Evolutionary conservation across 2,797 vertebrate genomes (phyloP), one percentile per base, ranked within the genome.

Genomic region (Pangasius macronema): DNA sequence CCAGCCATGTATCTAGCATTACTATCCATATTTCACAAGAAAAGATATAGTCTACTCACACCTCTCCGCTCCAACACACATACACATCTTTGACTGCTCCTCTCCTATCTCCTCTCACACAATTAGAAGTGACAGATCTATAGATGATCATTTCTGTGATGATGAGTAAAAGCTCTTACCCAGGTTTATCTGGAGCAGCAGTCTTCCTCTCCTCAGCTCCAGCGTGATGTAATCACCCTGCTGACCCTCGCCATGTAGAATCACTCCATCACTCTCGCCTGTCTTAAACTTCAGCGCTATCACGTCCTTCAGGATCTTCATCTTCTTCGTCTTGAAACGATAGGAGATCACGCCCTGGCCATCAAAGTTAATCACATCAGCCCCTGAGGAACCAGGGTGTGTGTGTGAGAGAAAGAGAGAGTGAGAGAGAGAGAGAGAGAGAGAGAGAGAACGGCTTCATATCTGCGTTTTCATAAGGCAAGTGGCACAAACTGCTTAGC

Each of bases 291-390:
- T 97, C 93, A 99, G 94, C 9, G 97, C 95, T 57, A 99, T 98
- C 90, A 99, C 98, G 85, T 99, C 99, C 92, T 99, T 99, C 92
- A 99, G 92, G 22, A 99, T 99, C 95, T 98, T 98, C 98, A 99
- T 97, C 95, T 99, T 99, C 95, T 99, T 98, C 90, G 95, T 97
- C 94, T 97, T 97, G 93, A 99, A 99, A 91, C 98, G 97, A 92
- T 99, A 99, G 0, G 98, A 97, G 88, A 99, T 95, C 75, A 98
- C 97, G 80, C 97, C 97, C 33, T 97, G 97, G 83, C 98, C 98
- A 87, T 99, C 98, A 92, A 99, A 99, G 95, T 98, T 99, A 95
- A 99, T 98, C 91, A 99, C 97, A 79, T 99, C 98, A 2, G 98
- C 96, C 98, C 98, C 98, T 98, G 90, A 89, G 57, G n/a, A 57